Conservation (phyloP, 2,888 invertebrate genomes). For the Podotricha telesiphe region DNA sequence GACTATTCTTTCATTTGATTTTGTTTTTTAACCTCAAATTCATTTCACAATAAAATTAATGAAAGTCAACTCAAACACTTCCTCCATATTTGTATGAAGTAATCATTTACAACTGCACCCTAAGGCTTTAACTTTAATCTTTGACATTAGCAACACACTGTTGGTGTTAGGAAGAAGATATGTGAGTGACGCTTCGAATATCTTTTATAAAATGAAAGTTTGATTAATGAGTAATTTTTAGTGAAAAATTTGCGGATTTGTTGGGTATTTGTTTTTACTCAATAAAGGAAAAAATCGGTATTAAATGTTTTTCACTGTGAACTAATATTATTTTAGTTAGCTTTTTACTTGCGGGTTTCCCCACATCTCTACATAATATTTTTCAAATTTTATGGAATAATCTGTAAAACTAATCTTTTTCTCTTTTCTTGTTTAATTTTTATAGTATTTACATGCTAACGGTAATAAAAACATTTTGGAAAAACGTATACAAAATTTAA, state of each 20-base stretch:
- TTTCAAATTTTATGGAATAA: too few species aligned
- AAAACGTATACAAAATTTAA: too few species aligned
- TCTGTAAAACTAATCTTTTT: too few species aligned
- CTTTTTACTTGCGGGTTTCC: too few species aligned
- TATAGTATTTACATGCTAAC: too few species aligned
- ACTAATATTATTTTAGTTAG: too few species aligned
- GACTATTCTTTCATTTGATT: too few species aligned
- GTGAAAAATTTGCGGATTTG: not conserved
- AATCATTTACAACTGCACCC: not conserved
- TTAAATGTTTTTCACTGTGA: not conserved
- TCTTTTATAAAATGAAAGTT: conserved; percentile 1
- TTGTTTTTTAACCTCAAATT: too few species aligned
- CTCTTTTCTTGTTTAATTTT: too few species aligned
- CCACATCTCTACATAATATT: too few species aligned
- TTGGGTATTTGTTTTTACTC: not conserved
- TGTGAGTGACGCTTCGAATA: conserved; percentile 13
- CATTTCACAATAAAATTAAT: not conserved
- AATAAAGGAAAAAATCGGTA: not conserved
- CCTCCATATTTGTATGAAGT: not conserved
- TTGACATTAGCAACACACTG: conserved; percentile 12
- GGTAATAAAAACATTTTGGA: too few species aligned
- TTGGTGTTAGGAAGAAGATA: conserved; percentile 2
- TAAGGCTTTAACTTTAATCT: not conserved
- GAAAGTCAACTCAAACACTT: not conserved
- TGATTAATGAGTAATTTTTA: conserved; percentile 13